Percentiles rank a stretch among this genome's conserved stretches.
Evolutionary conservation across 2,888 invertebrate species (phyloP).

Genomic region (Pocota personata): DNA sequence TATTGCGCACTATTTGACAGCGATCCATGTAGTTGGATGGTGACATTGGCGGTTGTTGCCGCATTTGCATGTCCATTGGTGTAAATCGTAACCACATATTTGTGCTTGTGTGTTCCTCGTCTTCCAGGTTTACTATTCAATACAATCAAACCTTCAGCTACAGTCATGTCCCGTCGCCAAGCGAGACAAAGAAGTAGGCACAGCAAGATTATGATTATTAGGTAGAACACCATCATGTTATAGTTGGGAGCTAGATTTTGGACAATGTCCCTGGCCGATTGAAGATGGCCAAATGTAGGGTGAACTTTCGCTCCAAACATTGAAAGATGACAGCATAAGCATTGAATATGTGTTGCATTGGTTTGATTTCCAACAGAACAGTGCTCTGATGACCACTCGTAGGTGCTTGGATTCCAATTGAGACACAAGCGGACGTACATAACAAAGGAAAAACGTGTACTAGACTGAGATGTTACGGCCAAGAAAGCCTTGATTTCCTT

Average conservation of each 20-base stretch:
- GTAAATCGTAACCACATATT: slow-evolving; percentile 73
- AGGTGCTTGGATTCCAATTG: slow-evolving; percentile 58
- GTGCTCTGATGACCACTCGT: slow-evolving; percentile 70
- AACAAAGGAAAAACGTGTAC: slow-evolving; percentile 59
- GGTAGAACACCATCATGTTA: slow-evolving; percentile 47
- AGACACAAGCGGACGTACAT: slow-evolving; percentile 64
- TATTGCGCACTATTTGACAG: slow-evolving; percentile 19
- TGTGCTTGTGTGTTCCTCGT: slow-evolving; percentile 11
- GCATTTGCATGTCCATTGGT: slow-evolving; percentile 75
- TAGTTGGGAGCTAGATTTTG: slow-evolving; percentile 57
- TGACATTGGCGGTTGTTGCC: slow-evolving; percentile 75
- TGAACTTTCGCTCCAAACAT: slow-evolving; percentile 71
- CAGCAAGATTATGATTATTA: not conserved
- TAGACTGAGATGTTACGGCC: slow-evolving; percentile 47
- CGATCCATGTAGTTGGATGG: slow-evolving; percentile 67
- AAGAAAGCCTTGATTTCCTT: slow-evolving; percentile 41
- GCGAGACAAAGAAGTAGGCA: slow-evolving; percentile 31
- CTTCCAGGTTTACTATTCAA: slow-evolving; percentile 7
- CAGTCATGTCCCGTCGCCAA: slow-evolving; percentile 15
- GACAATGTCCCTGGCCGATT: slow-evolving; percentile 23
- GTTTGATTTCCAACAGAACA: slow-evolving; percentile 66
- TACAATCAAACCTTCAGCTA: not conserved
- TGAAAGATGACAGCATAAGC: slow-evolving; percentile 75
- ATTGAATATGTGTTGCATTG: slow-evolving; percentile 50
- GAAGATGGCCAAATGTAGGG: slow-evolving; percentile 3